Percentiles rank a stretch among this genome's conserved stretches.
phyloP scores from a whole-genome alignment of 2,888 invertebrate species.

The Mimas tiliae region DNA sequence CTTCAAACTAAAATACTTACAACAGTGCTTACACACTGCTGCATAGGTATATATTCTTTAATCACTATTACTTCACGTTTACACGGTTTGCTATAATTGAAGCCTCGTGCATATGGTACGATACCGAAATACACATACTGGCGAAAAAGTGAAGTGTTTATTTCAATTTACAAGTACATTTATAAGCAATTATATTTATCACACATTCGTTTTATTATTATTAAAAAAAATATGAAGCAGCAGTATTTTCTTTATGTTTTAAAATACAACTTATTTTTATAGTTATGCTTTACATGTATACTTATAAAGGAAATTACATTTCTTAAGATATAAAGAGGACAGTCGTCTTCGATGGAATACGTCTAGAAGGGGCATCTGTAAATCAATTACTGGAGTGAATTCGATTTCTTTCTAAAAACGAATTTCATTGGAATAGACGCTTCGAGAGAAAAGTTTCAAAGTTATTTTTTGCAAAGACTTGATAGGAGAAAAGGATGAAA shows the following conservation, averaged over 20 bases:
- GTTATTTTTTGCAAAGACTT: constrained; percentile 33
- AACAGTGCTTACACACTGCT: no score
- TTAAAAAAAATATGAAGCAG: no score
- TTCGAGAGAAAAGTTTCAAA: constrained; percentile 39
- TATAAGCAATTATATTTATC: no score
- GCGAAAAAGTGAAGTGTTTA: no score
- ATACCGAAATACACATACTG: no score
- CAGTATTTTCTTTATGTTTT: neutral
- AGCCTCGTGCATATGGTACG: no score
- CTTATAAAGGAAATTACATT: constrained; percentile 28
- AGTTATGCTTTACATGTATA: neutral
- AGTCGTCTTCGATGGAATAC: constrained; percentile 32
- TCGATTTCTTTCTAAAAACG: constrained; percentile 50
- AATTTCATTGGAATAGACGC: constrained; percentile 49
- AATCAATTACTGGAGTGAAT: constrained; percentile 59
- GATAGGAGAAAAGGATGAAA: constrained; percentile 8
- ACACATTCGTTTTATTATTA: no score
- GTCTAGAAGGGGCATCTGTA: constrained; percentile 40
- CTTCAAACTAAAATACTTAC: no score
- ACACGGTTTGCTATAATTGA: no score
- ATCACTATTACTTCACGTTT: no score
- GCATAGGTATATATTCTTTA: no score
- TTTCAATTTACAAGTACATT: no score
- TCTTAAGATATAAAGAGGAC: constrained; percentile 32
- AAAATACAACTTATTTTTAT: neutral